phyloP scores from a whole-genome alignment of 2,113 vertebrate species.

The cat (Felis catus) region DNA sequence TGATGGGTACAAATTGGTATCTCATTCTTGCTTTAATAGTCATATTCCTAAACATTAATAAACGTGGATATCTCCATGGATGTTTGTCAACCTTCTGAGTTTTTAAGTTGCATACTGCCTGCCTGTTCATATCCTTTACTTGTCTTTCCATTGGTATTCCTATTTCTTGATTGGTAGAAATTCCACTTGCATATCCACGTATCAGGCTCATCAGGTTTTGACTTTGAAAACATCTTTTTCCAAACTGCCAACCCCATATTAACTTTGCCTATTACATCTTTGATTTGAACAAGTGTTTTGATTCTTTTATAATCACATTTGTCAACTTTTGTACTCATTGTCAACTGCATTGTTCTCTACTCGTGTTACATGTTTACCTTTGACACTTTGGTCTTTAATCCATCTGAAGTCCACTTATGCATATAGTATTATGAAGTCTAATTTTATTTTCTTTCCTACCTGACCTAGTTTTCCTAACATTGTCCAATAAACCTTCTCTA shows the following conservation, averaged over 20 bases:
- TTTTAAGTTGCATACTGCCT: background rate
- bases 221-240: background rate
- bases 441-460: background rate
- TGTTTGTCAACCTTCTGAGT: background rate
- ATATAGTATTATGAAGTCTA: background rate
- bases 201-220: background rate
- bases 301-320: background rate
- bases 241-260: background rate
- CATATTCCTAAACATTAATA: background rate
- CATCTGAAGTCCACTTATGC: background rate
- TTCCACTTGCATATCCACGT: background rate
- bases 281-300: background rate
- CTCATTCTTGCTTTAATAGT: background rate
- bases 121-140: background rate
- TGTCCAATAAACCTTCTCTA: background rate
- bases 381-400: background rate
- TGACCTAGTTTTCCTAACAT: background rate
- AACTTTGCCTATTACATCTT: background rate
- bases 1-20: background rate
- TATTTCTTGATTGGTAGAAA: background rate
- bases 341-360: background rate
- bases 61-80: background rate
- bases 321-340: background rate
- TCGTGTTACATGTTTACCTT: slow-evolving; percentile 20
- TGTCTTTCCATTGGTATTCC: background rate